phyloP scores from a whole-genome alignment of 1,140 invertebrate genomes.

The Neuroterus valhalla region DNA sequence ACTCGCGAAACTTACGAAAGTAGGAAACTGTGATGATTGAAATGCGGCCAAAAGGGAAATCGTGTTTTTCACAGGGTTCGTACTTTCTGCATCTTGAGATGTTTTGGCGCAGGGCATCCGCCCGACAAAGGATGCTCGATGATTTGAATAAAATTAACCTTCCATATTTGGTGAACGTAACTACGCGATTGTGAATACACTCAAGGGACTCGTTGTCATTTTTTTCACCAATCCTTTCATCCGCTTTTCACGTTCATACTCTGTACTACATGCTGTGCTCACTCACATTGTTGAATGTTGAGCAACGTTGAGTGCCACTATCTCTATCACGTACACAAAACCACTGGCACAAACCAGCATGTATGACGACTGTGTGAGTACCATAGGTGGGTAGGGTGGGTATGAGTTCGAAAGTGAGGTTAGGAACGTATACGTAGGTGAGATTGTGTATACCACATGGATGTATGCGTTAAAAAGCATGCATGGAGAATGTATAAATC shows the following conservation, averaged over 20 bases:
- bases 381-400: no score
- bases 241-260: slow-evolving; percentile 1
- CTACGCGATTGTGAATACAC: not conserved
- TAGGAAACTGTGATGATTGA: not conserved
- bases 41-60: not conserved
- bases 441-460: no score
- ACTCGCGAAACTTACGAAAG: no score
- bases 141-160: slow-evolving; percentile 10
- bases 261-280: not conserved
- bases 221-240: not conserved
- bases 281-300: not conserved
- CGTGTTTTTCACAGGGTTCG: not conserved
- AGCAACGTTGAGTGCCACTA: not conserved
- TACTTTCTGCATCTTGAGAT: not conserved
- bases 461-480: no score
- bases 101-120: not conserved
- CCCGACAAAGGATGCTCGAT: slow-evolving; percentile 1
- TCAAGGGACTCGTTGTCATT: slow-evolving; percentile 15
- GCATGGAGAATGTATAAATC: no score
- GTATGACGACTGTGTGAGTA: no score
- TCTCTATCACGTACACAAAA: not conserved
- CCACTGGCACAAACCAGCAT: not conserved
- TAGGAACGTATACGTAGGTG: not conserved
- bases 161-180: not conserved
- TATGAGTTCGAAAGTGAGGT: slow-evolving; percentile 2